A percentile compares a stretch with the other conserved stretches of the same genome.
These are phyloP conservation scores for Coturnix japonica DNA, from an alignment of 2,113 vertebrate species.

Conservation along the genomic window DNA sequence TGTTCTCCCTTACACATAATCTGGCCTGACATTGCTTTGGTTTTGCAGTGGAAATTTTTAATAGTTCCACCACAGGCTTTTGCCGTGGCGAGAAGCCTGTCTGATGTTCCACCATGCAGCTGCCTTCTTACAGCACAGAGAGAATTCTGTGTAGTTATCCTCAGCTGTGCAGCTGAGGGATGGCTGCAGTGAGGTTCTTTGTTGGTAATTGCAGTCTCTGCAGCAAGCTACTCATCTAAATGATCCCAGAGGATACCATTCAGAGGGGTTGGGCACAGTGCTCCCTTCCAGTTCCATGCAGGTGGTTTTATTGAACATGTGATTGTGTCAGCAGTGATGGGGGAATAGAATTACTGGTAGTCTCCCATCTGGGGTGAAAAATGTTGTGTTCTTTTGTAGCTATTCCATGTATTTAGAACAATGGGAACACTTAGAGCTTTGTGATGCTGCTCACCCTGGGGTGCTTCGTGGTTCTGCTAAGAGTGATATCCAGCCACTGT, in stretches of 20 bases:
- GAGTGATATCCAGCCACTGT: not conserved
- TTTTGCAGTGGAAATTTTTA: not conserved
- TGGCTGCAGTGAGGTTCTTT: not conserved
- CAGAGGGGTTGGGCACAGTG: not conserved
- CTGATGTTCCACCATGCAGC: not conserved
- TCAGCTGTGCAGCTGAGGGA: not conserved
- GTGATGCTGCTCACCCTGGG: not conserved
- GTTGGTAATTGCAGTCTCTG: not conserved
- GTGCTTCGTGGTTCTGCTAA: not conserved
- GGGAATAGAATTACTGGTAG: not conserved
- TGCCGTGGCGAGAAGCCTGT: not conserved
- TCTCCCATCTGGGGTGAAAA: not conserved
- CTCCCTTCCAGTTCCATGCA: not conserved
- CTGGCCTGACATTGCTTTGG: not conserved
- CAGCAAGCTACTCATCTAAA: not conserved
- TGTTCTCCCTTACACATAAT: not conserved
- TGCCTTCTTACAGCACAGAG: not conserved
- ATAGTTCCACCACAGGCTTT: not conserved
- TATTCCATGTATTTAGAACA: not conserved
- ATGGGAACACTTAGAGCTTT: not conserved
- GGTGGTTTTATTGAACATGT: not conserved
- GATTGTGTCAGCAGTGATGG: not conserved
- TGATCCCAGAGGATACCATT: not conserved
- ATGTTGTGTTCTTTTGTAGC: not conserved
- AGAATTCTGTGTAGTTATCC: not conserved